Conservation (phyloP, 2,888 invertebrate genomes). For the Eremobia ochroleuca region DNA sequence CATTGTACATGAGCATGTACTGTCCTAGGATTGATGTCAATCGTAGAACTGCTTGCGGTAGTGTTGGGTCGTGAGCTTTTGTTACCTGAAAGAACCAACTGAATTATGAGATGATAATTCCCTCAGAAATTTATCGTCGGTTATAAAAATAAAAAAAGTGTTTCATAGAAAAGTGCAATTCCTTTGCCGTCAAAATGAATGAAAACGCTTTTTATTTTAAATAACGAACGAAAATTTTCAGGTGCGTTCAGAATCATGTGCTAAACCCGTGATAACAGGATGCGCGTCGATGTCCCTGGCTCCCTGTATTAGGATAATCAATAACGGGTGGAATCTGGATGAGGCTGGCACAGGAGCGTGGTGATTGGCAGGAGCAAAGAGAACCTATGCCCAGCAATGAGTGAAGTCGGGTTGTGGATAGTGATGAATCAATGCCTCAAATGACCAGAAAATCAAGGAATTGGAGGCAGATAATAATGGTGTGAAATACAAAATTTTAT, state of each 20-base stretch:
- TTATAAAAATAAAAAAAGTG: too few species aligned
- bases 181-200: too few species aligned
- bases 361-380: neutral
- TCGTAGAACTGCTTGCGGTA: constrained; percentile 75
- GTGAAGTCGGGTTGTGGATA: neutral
- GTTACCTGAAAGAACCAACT: constrained; percentile 66
- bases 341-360: neutral
- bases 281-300: too few species aligned
- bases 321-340: neutral
- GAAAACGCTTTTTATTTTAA: too few species aligned
- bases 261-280: too few species aligned
- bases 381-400: too few species aligned
- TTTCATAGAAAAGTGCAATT: too few species aligned
- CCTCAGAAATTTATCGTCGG: too few species aligned
- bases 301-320: too few species aligned
- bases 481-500: neutral
- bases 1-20: constrained; percentile 79
- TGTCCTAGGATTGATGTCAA: constrained; percentile 75
- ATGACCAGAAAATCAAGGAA: too few species aligned
- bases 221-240: too few species aligned
- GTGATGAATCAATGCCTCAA: neutral
- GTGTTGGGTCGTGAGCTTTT: constrained; percentile 77
- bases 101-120: neutral
- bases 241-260: too few species aligned
- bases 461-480: neutral